Conservation (phyloP, 2,113 vertebrate genomes). For the Scytalopus superciliaris region DNA sequence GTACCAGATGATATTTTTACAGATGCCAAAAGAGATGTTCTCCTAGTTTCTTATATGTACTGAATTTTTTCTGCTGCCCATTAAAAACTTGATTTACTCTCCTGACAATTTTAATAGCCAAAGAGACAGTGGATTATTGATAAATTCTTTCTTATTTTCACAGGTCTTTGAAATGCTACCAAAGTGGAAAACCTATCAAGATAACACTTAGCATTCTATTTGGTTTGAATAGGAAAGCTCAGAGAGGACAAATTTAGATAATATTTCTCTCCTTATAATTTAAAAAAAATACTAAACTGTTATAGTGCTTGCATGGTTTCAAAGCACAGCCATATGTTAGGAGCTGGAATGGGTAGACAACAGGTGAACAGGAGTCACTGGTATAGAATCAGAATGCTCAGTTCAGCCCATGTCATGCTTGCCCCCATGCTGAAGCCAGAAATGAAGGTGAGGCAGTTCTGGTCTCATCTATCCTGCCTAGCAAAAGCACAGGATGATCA, state of each 20-base stretch:
- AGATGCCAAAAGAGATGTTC: background rate
- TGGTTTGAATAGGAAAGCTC: background rate
- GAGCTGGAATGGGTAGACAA: background rate
- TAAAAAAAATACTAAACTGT: background rate
- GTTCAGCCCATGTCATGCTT: background rate
- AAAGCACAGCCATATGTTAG: background rate
- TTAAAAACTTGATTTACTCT: constrained; percentile 68
- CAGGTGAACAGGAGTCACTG: background rate
- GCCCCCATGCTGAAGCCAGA: background rate
- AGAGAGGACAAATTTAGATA: background rate
- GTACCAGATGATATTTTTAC: constrained; percentile 41
- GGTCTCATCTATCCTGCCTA: background rate
- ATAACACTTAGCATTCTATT: background rate
- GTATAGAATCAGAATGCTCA: background rate
- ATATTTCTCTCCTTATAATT: background rate
- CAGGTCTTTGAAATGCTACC: constrained; percentile 44
- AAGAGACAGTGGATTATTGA: constrained; percentile 47
- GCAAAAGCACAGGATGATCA: background rate
- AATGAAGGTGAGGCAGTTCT: background rate
- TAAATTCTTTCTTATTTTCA: constrained; percentile 30
- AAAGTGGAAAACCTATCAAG: background rate
- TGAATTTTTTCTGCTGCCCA: background rate
- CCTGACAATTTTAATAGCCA: constrained; percentile 58
- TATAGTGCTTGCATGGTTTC: background rate
- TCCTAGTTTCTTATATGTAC: constrained; percentile 31